Evolutionary conservation across 2,888 invertebrate genomes (phyloP).

Genomic region (Hirtodrosophila alboralis): DNA sequence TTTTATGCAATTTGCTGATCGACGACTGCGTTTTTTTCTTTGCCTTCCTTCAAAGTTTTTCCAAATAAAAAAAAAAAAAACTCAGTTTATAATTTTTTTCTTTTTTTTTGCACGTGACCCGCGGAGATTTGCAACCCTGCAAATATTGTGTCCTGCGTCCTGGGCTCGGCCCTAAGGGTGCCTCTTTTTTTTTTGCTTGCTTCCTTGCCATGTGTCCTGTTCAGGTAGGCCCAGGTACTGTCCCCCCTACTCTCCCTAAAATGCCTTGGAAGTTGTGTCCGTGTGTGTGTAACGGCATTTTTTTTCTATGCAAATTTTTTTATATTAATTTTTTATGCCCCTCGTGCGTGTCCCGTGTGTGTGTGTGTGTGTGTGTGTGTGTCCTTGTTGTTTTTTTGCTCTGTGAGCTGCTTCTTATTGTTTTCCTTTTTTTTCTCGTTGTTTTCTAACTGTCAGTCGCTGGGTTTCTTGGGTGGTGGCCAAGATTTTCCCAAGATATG

Average conservation of each 20-base stretch:
- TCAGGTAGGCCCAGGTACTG: constrained; percentile 57
- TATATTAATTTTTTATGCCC: constrained; percentile 80
- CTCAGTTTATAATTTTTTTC: constrained; percentile 17
- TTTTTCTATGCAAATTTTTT: constrained; percentile 84
- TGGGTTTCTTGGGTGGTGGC: constrained; percentile 72
- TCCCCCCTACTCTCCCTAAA: constrained; percentile 10
- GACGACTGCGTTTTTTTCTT: constrained; percentile 45
- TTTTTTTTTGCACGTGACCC: constrained; percentile 38
- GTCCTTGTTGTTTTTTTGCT: constrained; percentile 47
- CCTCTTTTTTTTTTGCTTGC: constrained; percentile 41
- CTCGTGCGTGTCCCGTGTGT: constrained; percentile 55
- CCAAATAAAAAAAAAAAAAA: constrained; percentile 11
- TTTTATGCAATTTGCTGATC: constrained; percentile 75
- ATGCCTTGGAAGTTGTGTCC: constrained; percentile 3
- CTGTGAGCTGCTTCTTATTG: constrained; percentile 61
- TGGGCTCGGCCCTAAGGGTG: constrained; percentile 45
- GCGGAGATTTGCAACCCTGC: constrained; percentile 52
- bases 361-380: constrained; percentile 28
- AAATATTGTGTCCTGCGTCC: constrained; percentile 53
- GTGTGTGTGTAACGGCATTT: constrained; percentile 82
- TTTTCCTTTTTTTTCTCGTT: constrained; percentile 39
- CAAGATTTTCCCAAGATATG: constrained; percentile 83
- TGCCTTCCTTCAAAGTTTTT: constrained; percentile 20
- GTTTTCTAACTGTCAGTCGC: constrained; percentile 52
- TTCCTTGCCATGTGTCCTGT: constrained; percentile 32